phyloP scores from a whole-genome alignment of 2,888 invertebrate species.

The Brenthis daphne region DNA sequence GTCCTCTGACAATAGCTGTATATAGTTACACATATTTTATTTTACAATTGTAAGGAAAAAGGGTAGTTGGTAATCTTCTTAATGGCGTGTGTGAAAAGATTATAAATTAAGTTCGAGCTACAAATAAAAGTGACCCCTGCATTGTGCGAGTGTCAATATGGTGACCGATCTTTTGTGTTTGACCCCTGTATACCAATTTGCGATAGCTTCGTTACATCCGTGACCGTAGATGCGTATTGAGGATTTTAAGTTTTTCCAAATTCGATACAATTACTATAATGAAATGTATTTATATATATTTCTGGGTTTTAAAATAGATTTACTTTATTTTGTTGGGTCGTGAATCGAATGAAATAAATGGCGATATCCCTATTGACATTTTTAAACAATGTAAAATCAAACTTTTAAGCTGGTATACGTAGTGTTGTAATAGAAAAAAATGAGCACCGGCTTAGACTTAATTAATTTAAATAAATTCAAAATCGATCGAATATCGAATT shows the following conservation, averaged over 20 bases:
- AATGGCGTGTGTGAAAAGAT: conserved; percentile 83
- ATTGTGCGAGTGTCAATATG: conserved; percentile 81
- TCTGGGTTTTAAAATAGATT: conserved; percentile 12
- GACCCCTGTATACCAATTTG: conserved; percentile 79
- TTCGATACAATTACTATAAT: conserved; percentile 51
- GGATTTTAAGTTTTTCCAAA: conserved; percentile 54
- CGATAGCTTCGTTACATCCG: conserved; percentile 66
- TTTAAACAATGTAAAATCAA: background rate
- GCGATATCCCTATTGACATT: conserved; percentile 3
- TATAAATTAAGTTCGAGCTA: conserved; percentile 83
- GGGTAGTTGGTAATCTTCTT: conserved; percentile 80
- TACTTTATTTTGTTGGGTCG: background rate
- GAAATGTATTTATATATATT: conserved; percentile 38
- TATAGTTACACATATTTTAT: conserved; percentile 71
- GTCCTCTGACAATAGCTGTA: conserved; percentile 64
- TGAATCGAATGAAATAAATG: conserved; percentile 21
- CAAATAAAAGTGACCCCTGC: conserved; percentile 82
- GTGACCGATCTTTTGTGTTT: conserved; percentile 77
- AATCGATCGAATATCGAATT: too few relatives aligned
- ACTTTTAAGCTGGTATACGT: background rate
- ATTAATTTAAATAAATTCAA: too few relatives aligned
- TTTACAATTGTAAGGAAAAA: conserved; percentile 79
- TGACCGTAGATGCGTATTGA: conserved; percentile 56
- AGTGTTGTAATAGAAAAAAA: too few relatives aligned
- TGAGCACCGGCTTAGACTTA: too few relatives aligned